Percentiles rank a stretch among this genome's conserved stretches.
Evolutionary conservation across 2,888 invertebrate species (phyloP).

Genomic region (Ctenicera cuprea): DNA sequence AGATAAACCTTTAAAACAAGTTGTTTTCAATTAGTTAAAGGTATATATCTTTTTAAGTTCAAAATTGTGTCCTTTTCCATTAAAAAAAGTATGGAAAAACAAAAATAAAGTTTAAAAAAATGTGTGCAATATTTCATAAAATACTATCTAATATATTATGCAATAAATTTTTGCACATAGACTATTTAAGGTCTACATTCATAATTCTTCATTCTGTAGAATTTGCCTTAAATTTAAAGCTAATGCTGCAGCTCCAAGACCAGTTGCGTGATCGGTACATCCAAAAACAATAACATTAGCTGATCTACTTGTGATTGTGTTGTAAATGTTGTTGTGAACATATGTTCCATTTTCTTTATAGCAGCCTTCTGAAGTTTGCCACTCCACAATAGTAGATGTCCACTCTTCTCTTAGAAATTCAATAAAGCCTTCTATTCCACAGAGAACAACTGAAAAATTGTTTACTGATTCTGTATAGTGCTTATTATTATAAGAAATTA

Average conservation of each 20-base stretch:
- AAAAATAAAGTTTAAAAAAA: no score
- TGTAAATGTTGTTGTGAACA: background rate
- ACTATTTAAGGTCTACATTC: no score
- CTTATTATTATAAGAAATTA: no score
- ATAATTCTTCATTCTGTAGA: background rate
- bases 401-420: conserved; percentile 70
- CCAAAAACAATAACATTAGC: conserved; percentile 68
- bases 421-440: conserved; percentile 72
- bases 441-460: conserved; percentile 69
- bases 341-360: conserved; percentile 58
- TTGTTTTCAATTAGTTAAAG: no score
- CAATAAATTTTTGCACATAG: no score
- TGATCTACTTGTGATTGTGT: conserved; percentile 57
- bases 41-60: no score
- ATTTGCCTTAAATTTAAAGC: conserved; percentile 63
- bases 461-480: no score
- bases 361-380: conserved; percentile 71
- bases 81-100: no score
- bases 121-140: no score
- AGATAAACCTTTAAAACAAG: no score
- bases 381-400: conserved; percentile 67
- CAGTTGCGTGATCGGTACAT: conserved; percentile 71
- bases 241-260: conserved; percentile 70
- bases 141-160: no score
- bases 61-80: no score